phyloP scores from a whole-genome alignment of 2,113 vertebrate species.

The Datnioides undecimradiatus region DNA sequence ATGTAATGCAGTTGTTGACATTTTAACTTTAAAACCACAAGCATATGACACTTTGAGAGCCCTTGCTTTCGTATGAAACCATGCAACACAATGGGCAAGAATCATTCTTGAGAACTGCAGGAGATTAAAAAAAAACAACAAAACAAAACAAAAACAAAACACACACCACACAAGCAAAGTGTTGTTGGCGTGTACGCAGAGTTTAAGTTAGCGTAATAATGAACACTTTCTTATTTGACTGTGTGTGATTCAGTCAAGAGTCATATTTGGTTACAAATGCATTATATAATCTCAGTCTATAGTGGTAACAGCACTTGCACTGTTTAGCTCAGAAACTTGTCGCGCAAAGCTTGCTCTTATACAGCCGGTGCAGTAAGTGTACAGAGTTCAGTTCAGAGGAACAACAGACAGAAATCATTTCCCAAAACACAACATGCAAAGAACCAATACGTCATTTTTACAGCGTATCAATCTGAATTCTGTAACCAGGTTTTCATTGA shows the following conservation, averaged over 20 bases:
- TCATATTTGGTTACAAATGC: neutral
- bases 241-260: neutral
- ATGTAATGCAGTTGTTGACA: neutral
- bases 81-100: neutral
- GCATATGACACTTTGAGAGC: no score
- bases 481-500: neutral
- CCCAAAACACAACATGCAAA: neutral
- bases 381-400: no score
- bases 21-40: neutral
- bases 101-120: neutral
- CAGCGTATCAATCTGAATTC: neutral
- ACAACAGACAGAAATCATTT: no score
- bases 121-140: neutral
- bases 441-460: neutral
- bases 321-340: slow-evolving; percentile 7
- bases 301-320: neutral
- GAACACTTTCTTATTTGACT: slow-evolving; percentile 2
- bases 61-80: neutral
- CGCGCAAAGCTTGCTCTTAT: neutral
- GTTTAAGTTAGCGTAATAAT: neutral
- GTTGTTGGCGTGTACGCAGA: neutral
- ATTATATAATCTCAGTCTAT: neutral
- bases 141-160: neutral
- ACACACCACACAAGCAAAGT: neutral
- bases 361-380: neutral